phyloP scores from a whole-genome alignment of 2,888 invertebrate genomes.

The Odontocerum albicorne region DNA sequence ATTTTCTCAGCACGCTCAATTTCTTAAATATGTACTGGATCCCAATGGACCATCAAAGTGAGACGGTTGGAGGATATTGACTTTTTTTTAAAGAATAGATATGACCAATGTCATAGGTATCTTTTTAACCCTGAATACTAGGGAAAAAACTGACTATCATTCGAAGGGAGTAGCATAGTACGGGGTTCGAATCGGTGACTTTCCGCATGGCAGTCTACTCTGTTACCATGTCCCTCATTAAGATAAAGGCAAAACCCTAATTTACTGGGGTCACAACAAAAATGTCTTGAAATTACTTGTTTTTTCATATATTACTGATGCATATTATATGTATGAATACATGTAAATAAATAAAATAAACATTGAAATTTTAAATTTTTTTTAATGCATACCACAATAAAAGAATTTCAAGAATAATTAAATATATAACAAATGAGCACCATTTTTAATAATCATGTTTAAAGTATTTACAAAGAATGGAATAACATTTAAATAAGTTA shows the following conservation, averaged over 20 bases:
- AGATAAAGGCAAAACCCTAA: too few species aligned
- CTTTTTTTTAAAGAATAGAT: not conserved
- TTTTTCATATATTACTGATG: not conserved
- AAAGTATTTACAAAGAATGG: conserved; percentile 25
- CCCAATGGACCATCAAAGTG: too few species aligned
- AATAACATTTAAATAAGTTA: conserved; percentile 21
- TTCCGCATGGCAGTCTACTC: too few species aligned
- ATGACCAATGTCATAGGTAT: too few species aligned
- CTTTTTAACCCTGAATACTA: too few species aligned
- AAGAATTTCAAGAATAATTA: conserved; percentile 28
- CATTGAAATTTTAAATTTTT: not conserved
- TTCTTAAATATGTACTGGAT: too few species aligned
- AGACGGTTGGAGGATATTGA: too few species aligned
- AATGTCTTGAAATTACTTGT: not conserved
- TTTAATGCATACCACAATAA: conserved; percentile 31
- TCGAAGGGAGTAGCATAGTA: too few species aligned
- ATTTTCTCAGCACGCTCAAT: too few species aligned
- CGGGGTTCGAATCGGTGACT: too few species aligned
- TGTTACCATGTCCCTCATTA: not conserved
- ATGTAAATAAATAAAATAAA: not conserved
- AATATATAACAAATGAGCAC: conserved; percentile 35
- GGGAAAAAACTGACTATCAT: too few species aligned
- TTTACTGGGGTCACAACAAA: too few species aligned
- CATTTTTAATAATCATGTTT: conserved; percentile 33
- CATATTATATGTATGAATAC: not conserved